phyloP scores from a whole-genome alignment of 2,888 invertebrate genomes.

The Synanthedon tipuliformis region DNA sequence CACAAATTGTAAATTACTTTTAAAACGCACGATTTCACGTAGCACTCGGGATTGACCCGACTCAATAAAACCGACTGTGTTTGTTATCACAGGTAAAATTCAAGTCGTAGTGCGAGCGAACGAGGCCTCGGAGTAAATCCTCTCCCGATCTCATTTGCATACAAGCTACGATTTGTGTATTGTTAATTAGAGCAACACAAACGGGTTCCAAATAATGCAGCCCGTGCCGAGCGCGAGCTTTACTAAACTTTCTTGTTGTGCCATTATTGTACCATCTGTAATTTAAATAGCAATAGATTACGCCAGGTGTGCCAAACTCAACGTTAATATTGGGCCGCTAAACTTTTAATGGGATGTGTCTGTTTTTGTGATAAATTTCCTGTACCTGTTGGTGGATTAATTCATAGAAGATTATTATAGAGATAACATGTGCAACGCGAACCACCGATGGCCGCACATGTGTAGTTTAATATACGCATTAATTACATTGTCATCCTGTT shows the following conservation, averaged over 20 bases:
- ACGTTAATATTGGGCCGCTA: too few species aligned
- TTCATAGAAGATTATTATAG: too few species aligned
- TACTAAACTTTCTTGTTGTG: conserved; percentile 46
- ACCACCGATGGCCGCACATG: too few species aligned
- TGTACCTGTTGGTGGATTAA: too few species aligned
- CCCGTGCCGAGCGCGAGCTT: conserved; percentile 30
- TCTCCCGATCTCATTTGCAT: conserved; percentile 54
- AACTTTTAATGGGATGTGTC: too few species aligned
- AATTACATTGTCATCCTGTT: too few species aligned
- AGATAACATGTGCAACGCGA: too few species aligned
- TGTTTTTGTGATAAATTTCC: too few species aligned
- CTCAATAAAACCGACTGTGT: conserved; percentile 26
- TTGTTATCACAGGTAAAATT: conserved; percentile 27
- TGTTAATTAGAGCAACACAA: conserved; percentile 67
- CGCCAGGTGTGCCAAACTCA: conserved; percentile 12
- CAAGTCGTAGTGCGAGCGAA: conserved; percentile 13
- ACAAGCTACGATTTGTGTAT: conserved; percentile 70
- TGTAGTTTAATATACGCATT: too few species aligned
- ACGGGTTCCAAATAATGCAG: conserved; percentile 57
- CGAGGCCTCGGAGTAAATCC: conserved; percentile 10
- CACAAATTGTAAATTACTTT: neutral
- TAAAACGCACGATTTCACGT: neutral
- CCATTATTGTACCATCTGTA: conserved; percentile 64
- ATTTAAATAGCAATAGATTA: conserved; percentile 66
- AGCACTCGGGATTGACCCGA: conserved; percentile 17